A percentile compares a stretch with the other conserved stretches of the same genome.
These are phyloP conservation scores for Microcebus murinus DNA, from an alignment of 2,113 vertebrate species.

Conservation along the genomic window DNA sequence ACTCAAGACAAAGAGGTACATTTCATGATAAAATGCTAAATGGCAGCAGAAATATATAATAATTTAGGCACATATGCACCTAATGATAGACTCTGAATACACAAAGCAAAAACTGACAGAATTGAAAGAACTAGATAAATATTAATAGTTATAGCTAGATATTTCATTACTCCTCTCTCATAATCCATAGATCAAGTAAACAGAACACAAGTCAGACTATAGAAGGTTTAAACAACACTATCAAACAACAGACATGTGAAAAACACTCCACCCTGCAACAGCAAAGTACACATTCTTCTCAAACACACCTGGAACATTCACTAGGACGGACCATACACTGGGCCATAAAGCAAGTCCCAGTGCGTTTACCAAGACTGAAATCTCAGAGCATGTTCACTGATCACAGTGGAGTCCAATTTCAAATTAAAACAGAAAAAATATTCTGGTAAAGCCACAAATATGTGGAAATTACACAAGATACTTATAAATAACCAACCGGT, in stretches of 20 bases:
- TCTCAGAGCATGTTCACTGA: background rate
- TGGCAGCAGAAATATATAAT: background rate
- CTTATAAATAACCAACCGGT: background rate
- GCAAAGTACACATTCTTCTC: background rate
- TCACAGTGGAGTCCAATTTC: background rate
- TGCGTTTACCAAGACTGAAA: background rate
- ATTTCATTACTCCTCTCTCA: background rate
- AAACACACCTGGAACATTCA: background rate
- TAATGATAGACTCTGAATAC: background rate
- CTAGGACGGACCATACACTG: background rate
- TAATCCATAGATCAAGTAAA: background rate
- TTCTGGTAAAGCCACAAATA: background rate
- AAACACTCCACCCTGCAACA: background rate
- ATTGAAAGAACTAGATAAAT: background rate
- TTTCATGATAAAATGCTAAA: background rate
- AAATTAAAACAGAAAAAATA: background rate
- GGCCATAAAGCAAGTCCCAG: background rate
- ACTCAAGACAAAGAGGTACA: background rate
- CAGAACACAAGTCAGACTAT: background rate
- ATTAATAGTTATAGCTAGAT: background rate
- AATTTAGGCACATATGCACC: no score
- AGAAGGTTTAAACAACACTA: background rate
- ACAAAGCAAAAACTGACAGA: background rate
- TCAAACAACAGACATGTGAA: background rate
- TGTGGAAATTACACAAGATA: background rate